phyloP scores from a whole-genome alignment of 2,797 vertebrate species.

The Sebastolobus altivelis region DNA sequence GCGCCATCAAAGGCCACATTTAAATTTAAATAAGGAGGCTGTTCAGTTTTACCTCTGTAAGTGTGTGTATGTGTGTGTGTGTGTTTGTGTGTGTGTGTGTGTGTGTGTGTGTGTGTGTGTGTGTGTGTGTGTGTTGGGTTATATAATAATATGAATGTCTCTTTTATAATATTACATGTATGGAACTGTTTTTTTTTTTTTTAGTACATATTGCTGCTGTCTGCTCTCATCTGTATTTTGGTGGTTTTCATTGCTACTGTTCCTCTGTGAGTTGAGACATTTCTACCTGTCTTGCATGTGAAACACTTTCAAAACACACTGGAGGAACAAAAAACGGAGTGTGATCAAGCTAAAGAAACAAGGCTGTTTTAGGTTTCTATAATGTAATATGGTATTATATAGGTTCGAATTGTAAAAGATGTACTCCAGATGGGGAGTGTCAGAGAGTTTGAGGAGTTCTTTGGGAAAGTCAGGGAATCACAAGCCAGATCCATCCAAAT shows the following conservation, averaged over 20 bases:
- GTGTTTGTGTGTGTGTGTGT: conserved; percentile 9
- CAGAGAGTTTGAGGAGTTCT: too few relatives aligned
- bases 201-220: background rate
- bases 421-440: too few relatives aligned
- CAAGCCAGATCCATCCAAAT: too few relatives aligned
- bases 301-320: background rate
- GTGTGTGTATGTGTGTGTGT: conserved; percentile 12
- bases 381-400: too few relatives aligned
- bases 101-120: conserved; percentile 18
- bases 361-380: background rate
- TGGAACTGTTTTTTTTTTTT: background rate
- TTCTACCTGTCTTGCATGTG: background rate
- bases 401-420: too few relatives aligned
- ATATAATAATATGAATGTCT: background rate
- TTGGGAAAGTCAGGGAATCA: too few relatives aligned
- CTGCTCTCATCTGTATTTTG: background rate
- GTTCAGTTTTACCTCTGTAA: conserved; percentile 23
- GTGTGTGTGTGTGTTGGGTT: background rate
- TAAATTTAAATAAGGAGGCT: conserved; percentile 45
- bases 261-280: background rate
- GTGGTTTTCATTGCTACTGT: background rate
- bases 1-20: conserved; percentile 47
- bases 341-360: background rate
- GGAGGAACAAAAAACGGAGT: background rate
- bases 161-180: background rate